Evolutionary conservation across 2,888 invertebrate genomes (phyloP), one percentile per base, ranked within the genome.

Genomic region (Lasiommata megera): DNA sequence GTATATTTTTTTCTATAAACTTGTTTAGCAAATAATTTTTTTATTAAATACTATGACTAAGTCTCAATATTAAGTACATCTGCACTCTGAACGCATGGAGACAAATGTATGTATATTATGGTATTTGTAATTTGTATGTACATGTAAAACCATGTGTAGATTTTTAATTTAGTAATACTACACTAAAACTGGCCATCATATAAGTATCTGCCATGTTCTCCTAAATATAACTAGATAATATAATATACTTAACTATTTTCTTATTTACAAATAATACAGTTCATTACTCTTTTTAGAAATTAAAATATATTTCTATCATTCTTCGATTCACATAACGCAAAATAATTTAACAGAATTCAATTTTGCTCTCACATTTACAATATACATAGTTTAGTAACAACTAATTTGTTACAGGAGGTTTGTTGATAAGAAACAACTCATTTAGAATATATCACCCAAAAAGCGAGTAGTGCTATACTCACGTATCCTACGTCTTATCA

Each of bases 161-260:
- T 85, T 82, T 79, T 91, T 83, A 86, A 88, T 90, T 92, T 92
- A 92, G 92, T 93, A 93, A 93, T 92, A 92, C 92, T 93, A 93
- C 90, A 84, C 92, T 92, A 93, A 70, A 93, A 94, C 94, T 94
- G 94, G 94, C 94, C 94, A 88, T 93, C 88, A 83, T 91, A 92
- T 92, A 93, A 93, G 92, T 92, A 92, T 92, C 92, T 89, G 93
- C 92, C 93, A 92, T 91, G 92, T 92, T 92, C 79, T 83, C 82
- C 86, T 90, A 88, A 84, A 85, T 87, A 91, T 89, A 92, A 91
- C 90, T 89, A 90, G 77, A 80, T 86, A 87, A 89, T 89, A 89
- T 92, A 92, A 92, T 92, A 92, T 92, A 84, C 92, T 92, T 92
- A 92, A 84, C 86, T 88, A 86, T 73, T 77, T 79, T 89, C 82